Base-by-base conservation (phyloP, 2,797 vertebrate species). In the Pipistrellus kuhlii region DNA sequence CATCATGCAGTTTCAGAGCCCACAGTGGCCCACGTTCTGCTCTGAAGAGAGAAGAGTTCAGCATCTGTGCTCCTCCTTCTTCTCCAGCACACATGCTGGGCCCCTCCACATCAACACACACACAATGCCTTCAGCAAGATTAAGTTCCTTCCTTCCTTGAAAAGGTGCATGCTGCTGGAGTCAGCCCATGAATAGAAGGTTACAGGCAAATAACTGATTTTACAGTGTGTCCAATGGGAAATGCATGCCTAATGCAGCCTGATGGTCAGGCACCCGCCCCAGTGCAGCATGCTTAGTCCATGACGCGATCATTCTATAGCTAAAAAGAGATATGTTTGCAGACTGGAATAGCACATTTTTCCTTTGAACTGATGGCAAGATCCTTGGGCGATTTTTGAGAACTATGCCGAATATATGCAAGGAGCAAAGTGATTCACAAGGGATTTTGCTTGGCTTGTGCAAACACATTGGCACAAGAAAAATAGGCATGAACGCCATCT, bases 331-430 rank as follows among this genome's bases (percentile, higher is more conserved):
- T 53, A 68, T 0, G 69, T 55, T 87, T 81, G 9, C 72, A 89
- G 93, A 85, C 96, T 25, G 71, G 97, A 95, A 57, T 82, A 93
- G 92, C 78, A 96, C 71, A 82, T 86, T 94, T 94, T 96, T 94
- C 91, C 95, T 98, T 97, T 97, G 97, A 94, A 80, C 97, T 95
- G 88, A 94, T 83, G 91, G 81, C 94, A 97, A 97, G 81, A 59
- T 9, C 7, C 96, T 85, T 97, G 96, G 97, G 97, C 95, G 1
- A 44, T 94, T 96, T 96, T 59, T 77, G 95, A 96, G 97, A 96
- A 82, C 88, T 94, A 96, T 27, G 35, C 91, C 9, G 20, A 57
- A 71, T 0, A 2, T 46, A 12, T 76, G 80, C 0, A 0, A 96
- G 95, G 81, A 96, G 88, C 82, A 90, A 97, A 97, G 72, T 2